These are phyloP conservation scores for Pteruthius melanotis DNA, from an alignment of 2,113 vertebrate genomes.

Conservation along the genomic window DNA sequence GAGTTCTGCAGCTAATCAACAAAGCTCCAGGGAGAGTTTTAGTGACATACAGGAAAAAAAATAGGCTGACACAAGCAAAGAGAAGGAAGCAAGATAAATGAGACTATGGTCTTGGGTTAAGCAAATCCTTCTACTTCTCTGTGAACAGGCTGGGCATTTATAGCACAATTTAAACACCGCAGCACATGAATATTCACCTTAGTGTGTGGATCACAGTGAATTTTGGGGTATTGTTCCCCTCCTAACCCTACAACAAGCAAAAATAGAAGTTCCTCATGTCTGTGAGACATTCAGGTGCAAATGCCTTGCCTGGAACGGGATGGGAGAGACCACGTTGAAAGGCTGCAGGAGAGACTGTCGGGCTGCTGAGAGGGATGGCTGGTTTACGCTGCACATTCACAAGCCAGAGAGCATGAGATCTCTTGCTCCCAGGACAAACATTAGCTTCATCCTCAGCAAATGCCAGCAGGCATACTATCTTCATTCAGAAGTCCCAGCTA, in stretches of 20 bases:
- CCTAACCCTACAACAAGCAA: not conserved
- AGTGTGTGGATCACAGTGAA: not conserved
- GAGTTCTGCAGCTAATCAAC: conserved; percentile 2
- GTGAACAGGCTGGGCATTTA: not conserved
- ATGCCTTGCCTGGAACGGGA: not conserved
- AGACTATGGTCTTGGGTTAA: conserved; percentile 41
- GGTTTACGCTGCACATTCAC: not conserved
- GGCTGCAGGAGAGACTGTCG: not conserved
- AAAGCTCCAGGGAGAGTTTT: conserved; percentile 25
- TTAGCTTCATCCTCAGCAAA: conserved; percentile 36
- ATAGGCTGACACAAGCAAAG: not conserved
- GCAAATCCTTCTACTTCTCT: conserved; percentile 38
- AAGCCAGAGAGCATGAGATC: not conserved
- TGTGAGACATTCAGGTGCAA: not conserved
- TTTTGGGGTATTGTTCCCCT: not conserved
- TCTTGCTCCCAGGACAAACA: conserved; percentile 36
- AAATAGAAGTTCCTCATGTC: not conserved
- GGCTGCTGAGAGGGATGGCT: not conserved
- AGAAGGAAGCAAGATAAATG: conserved; percentile 52
- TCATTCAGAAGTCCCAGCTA: conserved; percentile 46
- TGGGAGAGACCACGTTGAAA: not conserved
- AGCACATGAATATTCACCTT: not conserved
- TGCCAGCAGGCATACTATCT: conserved; percentile 34
- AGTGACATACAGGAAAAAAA: conserved; percentile 36
- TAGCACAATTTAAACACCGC: not conserved